A percentile compares a stretch with the other conserved stretches of the same genome.
Evolutionary conservation across 2,113 vertebrate species (phyloP).

Genomic region (Dissostichus mawsoni): DNA sequence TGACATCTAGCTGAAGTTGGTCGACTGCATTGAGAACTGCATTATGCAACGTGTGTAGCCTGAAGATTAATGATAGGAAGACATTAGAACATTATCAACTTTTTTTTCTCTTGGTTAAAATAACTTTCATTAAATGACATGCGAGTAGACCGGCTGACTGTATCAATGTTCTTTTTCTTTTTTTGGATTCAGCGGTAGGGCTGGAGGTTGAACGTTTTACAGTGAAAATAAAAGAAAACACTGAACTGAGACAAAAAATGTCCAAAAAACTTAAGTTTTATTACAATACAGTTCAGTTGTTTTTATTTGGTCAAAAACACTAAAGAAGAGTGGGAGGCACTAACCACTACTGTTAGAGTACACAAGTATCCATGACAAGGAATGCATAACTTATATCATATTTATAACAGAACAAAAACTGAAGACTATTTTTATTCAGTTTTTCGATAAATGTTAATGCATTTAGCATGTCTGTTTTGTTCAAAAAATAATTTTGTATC

Average conservation of each 20-base stretch:
- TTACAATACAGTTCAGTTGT: neutral
- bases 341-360: neutral
- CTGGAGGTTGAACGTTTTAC: neutral
- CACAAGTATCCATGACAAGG: no score
- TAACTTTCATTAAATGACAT: neutral
- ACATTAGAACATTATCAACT: neutral
- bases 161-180: neutral
- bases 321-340: neutral
- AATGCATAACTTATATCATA: neutral
- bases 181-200: no score
- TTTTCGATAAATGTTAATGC: neutral
- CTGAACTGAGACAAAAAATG: neutral
- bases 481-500: neutral
- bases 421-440: neutral
- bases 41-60: neutral
- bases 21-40: slow-evolving; percentile 2
- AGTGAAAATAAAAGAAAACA: neutral
- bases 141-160: no score
- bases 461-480: neutral
- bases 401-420: no score
- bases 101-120: slow-evolving; percentile 15
- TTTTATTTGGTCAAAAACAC: neutral
- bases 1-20: neutral
- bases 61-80: neutral
- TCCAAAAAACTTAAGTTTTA: neutral